Evolutionary conservation across 2,797 vertebrate species (phyloP).

Genomic region (Falco concolor): DNA sequence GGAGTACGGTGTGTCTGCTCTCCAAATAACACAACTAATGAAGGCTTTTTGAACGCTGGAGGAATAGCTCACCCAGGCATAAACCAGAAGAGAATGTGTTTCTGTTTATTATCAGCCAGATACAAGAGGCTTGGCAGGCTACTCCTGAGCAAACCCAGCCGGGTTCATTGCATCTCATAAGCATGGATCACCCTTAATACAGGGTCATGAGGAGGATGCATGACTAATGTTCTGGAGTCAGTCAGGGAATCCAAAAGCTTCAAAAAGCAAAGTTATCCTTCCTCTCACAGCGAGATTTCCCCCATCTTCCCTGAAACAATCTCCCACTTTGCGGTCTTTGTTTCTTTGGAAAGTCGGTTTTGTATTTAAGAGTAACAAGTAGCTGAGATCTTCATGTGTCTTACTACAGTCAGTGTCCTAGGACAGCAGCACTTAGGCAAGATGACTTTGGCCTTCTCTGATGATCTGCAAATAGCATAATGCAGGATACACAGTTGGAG

Average conservation of each 20-base stretch:
- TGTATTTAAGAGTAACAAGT: not conserved
- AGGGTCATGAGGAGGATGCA: conserved; percentile 31
- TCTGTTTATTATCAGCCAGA: conserved; percentile 13
- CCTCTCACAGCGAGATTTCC: not conserved
- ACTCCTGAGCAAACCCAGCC: not conserved
- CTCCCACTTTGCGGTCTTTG: not conserved
- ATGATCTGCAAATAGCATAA: not conserved
- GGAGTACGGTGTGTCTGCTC: not conserved
- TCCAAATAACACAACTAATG: not conserved
- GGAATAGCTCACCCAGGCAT: not conserved
- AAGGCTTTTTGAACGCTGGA: not conserved
- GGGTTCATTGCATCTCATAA: conserved; percentile 1
- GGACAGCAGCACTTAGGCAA: not conserved
- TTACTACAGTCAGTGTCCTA: not conserved
- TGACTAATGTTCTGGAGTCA: conserved; percentile 35
- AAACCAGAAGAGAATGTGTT: conserved; percentile 4
- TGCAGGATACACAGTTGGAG: not conserved
- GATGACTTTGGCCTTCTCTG: not conserved
- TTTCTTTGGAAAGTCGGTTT: not conserved
- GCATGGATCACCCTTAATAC: conserved; percentile 33
- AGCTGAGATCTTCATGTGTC: not conserved
- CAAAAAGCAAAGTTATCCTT: conserved; percentile 1
- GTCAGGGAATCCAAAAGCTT: conserved; percentile 8
- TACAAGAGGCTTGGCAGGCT: conserved; percentile 27
- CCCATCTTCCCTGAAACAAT: not conserved